phyloP scores from a whole-genome alignment of 2,797 vertebrate species.

The Dendrocincla fuliginosa region DNA sequence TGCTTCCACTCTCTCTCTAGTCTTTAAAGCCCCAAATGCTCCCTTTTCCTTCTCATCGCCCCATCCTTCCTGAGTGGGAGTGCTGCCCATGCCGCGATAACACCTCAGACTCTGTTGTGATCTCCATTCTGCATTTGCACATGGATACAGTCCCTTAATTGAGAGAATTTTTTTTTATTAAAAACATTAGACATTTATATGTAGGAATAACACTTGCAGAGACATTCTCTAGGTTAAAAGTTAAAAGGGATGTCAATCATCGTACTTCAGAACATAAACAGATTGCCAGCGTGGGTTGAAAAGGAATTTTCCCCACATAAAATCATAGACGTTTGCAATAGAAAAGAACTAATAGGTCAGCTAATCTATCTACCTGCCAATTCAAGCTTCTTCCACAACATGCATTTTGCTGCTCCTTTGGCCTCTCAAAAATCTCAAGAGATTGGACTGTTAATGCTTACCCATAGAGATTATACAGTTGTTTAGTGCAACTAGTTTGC shows the following conservation, averaged over 20 bases:
- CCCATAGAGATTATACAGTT: background rate
- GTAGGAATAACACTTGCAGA: conserved; percentile 74
- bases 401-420: conserved; percentile 34
- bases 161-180: conserved; percentile 63
- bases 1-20: background rate
- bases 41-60: conserved; percentile 44
- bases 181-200: conserved; percentile 71
- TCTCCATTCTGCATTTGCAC: conserved; percentile 65
- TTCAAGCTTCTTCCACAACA: conserved; percentile 37
- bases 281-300: conserved; percentile 76
- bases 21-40: conserved; percentile 58
- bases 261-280: conserved; percentile 73
- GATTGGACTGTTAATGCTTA: background rate
- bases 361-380: conserved; percentile 66
- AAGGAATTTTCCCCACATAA: conserved; percentile 72
- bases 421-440: conserved; percentile 37
- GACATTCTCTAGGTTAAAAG: conserved; percentile 73
- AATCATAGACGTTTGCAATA: conserved; percentile 62
- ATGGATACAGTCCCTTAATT: conserved; percentile 69
- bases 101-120: conserved; percentile 71
- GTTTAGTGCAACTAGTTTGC: background rate
- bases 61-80: conserved; percentile 66
- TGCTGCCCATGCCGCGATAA: conserved; percentile 67
- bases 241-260: conserved; percentile 77
- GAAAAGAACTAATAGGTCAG: conserved; percentile 69